Conservation (phyloP, 2,888 invertebrate species). For the Argyresthia goedartella region DNA sequence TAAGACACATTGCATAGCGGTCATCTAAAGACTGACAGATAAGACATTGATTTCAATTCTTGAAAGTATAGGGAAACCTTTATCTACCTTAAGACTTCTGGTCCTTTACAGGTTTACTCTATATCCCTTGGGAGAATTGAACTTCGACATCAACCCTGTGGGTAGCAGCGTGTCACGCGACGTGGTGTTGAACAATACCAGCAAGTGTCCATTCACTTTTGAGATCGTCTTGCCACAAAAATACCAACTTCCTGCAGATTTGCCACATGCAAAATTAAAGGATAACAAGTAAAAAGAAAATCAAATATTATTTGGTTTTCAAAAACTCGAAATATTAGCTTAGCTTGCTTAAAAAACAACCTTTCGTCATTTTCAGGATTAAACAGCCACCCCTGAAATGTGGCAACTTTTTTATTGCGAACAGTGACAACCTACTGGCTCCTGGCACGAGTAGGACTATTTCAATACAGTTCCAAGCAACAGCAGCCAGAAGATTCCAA, state of each 20-base stretch:
- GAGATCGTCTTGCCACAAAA: slow-evolving; percentile 42
- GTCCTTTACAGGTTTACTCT: slow-evolving; percentile 60
- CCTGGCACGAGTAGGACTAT: slow-evolving; percentile 54
- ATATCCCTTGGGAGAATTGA: slow-evolving; percentile 68
- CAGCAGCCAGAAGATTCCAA: slow-evolving; percentile 38
- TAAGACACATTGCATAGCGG: no score
- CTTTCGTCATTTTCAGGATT: slow-evolving; percentile 27
- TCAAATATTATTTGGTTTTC: not conserved
- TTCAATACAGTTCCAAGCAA: slow-evolving; percentile 48
- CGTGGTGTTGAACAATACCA: slow-evolving; percentile 71
- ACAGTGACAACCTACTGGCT: slow-evolving; percentile 54
- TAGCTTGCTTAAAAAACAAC: no score
- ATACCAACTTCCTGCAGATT: slow-evolving; percentile 20
- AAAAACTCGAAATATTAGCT: no score
- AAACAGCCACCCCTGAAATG: slow-evolving; percentile 49
- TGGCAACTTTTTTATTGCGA: slow-evolving; percentile 54
- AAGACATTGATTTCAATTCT: no score
- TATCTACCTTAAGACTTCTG: no score
- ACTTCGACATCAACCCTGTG: slow-evolving; percentile 71
- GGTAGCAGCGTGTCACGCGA: slow-evolving; percentile 61
- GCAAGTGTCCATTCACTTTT: slow-evolving; percentile 68
- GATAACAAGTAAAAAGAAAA: not conserved
- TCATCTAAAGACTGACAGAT: no score
- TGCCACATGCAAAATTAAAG: not conserved
- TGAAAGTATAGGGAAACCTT: no score